These are phyloP conservation scores for Ceratina japonica DNA, from an alignment of 1,140 invertebrate genomes.

Conservation along the genomic window DNA sequence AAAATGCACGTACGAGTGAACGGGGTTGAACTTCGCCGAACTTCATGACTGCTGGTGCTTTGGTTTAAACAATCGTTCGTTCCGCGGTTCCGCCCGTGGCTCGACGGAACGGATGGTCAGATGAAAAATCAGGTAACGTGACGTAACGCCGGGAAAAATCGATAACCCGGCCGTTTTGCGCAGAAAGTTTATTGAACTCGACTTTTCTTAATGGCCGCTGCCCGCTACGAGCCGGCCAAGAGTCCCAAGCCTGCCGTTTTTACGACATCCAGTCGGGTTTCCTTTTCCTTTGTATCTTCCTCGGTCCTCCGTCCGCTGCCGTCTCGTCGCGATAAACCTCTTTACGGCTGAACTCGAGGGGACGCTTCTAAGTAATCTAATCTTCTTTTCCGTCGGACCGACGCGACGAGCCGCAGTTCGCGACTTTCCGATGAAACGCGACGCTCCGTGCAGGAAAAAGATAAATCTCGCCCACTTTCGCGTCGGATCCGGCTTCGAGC, in stretches of 20 bases:
- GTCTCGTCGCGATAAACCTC: conserved; percentile 15
- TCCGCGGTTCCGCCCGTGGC: background rate
- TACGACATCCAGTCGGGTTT: conserved; percentile 12
- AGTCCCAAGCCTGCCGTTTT: background rate
- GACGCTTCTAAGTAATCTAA: conserved; percentile 42
- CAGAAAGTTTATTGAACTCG: conserved; percentile 49
- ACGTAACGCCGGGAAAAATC: conserved; percentile 61
- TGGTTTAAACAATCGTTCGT: background rate
- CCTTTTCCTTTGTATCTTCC: background rate
- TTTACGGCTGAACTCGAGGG: conserved; percentile 26
- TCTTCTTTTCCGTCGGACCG: conserved; percentile 14
- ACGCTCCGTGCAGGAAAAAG: background rate
- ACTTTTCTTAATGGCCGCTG: conserved; percentile 24
- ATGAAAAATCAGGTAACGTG: conserved; percentile 52
- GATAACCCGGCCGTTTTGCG: conserved; percentile 59
- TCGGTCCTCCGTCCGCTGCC: background rate
- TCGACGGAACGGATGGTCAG: conserved; percentile 19
- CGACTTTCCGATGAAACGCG: conserved; percentile 12
- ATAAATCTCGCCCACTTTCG: background rate
- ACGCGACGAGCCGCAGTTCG: background rate
- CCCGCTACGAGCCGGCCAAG: background rate
- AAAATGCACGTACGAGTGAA: background rate
- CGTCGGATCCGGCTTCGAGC: background rate
- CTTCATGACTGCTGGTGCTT: background rate
- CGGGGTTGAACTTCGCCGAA: background rate